These are phyloP conservation scores for Apocrypta bakeri DNA, from an alignment of 1,140 invertebrate genomes.

Conservation along the genomic window DNA sequence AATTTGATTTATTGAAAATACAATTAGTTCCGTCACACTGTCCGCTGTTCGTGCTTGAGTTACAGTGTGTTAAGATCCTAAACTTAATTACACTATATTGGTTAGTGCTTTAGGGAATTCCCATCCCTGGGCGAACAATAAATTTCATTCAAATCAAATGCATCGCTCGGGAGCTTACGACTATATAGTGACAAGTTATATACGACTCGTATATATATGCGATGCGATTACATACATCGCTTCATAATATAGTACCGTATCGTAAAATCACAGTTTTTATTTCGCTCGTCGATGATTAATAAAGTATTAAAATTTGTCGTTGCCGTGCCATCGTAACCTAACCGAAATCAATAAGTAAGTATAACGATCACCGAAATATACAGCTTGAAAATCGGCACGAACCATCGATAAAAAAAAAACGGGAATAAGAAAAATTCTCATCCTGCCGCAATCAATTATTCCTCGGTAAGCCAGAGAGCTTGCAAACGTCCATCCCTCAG, in stretches of 20 bases:
- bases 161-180: background rate
- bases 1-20: too few species aligned
- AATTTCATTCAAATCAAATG: background rate
- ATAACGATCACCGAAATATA: background rate
- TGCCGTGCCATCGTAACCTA: too few species aligned
- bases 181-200: too few species aligned
- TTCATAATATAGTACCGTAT: too few species aligned
- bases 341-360: too few species aligned
- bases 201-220: too few species aligned
- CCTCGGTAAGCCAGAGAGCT: background rate
- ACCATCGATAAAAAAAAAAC: background rate
- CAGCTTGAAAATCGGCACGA: too few species aligned
- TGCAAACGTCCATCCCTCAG: background rate
- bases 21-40: too few species aligned
- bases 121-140: background rate
- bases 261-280: too few species aligned
- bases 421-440: background rate
- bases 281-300: too few species aligned
- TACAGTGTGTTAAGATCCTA: background rate
- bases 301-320: too few species aligned
- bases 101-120: background rate
- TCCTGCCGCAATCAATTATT: background rate
- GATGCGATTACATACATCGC: too few species aligned
- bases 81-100: background rate
- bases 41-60: background rate